These are phyloP conservation scores for Helarctos malayanus DNA, from an alignment of 2,797 vertebrate species.

Conservation along the genomic window DNA sequence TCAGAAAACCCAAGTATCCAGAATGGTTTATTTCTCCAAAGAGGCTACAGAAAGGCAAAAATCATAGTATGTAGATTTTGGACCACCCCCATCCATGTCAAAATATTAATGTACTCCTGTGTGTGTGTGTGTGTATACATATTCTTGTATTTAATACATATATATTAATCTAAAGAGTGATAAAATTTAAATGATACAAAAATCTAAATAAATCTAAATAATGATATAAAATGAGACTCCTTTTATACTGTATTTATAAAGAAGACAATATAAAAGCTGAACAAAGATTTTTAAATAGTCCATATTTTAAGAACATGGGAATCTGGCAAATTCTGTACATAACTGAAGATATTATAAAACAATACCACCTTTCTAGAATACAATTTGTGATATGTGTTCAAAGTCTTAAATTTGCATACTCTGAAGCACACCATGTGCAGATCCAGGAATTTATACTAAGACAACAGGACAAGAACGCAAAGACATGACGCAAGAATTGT, in stretches of 20 bases:
- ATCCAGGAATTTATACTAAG: neutral
- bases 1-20: conserved; percentile 14
- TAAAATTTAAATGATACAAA: too few species aligned
- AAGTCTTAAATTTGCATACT: neutral
- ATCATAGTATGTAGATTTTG: neutral
- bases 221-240: neutral
- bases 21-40: neutral
- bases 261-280: conserved; percentile 17
- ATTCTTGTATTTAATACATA: neutral
- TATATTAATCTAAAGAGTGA: too few species aligned
- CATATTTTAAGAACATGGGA: neutral
- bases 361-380: neutral
- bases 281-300: neutral
- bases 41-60: conserved; percentile 1
- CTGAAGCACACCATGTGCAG: neutral
- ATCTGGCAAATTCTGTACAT: neutral
- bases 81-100: neutral
- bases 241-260: neutral
- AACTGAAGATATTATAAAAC: neutral
- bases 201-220: neutral
- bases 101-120: neutral
- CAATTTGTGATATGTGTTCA: neutral
- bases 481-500: neutral
- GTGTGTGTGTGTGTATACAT: neutral
- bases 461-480: neutral